Evolutionary conservation across 2,113 vertebrate species (phyloP).

Genomic region (Anthoscopus minutus): DNA sequence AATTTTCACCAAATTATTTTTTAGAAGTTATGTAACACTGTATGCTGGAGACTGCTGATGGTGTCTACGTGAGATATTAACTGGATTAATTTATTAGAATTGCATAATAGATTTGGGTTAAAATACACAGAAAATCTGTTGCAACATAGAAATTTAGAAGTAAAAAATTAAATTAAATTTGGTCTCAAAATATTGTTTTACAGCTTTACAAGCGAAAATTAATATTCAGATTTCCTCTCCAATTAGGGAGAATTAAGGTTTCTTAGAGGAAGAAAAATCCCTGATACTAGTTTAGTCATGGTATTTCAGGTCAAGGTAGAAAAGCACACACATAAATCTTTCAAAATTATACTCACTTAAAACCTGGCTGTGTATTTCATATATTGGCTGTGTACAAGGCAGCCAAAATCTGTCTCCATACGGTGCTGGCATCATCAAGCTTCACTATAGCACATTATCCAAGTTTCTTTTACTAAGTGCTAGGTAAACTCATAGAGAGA

Average conservation of each 20-base stretch:
- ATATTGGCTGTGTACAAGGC: background rate
- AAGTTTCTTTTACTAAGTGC: background rate
- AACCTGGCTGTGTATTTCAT: background rate
- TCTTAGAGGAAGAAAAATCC: background rate
- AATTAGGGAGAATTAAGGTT: background rate
- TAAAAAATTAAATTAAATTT: background rate
- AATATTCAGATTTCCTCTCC: background rate
- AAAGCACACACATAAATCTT: background rate
- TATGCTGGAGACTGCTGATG: background rate
- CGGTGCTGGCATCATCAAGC: background rate
- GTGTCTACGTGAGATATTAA: background rate
- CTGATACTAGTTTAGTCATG: background rate
- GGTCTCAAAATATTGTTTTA: background rate
- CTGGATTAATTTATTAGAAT: background rate
- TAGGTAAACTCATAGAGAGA: background rate
- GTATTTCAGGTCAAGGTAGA: background rate
- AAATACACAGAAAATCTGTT: background rate
- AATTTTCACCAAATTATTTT: background rate
- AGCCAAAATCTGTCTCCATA: background rate
- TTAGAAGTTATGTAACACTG: background rate
- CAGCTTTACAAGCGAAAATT: background rate
- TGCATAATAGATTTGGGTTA: background rate
- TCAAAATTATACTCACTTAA: background rate
- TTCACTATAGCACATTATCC: background rate
- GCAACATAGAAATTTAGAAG: background rate